Evolutionary conservation across 2,888 invertebrate species (phyloP).

Genomic region (Lapara coniferarum): DNA sequence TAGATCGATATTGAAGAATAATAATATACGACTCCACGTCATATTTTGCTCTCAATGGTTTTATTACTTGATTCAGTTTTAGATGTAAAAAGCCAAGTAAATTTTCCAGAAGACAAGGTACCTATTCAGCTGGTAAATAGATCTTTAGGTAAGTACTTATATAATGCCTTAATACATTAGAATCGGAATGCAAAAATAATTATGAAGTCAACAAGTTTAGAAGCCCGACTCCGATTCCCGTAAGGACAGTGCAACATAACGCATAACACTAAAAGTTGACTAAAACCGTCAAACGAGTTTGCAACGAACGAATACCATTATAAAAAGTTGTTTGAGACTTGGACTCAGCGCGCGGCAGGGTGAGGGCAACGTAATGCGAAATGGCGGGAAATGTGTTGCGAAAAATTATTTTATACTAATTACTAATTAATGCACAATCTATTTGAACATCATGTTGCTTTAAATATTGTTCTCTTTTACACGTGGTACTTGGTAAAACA

Average conservation of each 20-base stretch:
- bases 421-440: no score
- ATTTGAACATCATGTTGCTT: no score
- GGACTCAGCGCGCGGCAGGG: conserved; percentile 44
- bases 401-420: no score
- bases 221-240: conserved; percentile 51
- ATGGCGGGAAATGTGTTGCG: not conserved
- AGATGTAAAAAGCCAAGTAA: not conserved
- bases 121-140: no score
- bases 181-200: conserved; percentile 25
- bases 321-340: conserved; percentile 44
- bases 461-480: no score
- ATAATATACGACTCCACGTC: not conserved
- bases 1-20: not conserved
- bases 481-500: no score
- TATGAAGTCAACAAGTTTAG: conserved; percentile 27
- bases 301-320: conserved; percentile 41
- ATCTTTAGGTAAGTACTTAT: not conserved
- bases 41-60: not conserved
- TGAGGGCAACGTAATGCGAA: conserved; percentile 17
- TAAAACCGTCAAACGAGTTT: conserved; percentile 45
- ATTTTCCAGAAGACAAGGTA: not conserved
- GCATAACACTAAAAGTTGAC: conserved; percentile 34
- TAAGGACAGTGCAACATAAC: conserved; percentile 60
- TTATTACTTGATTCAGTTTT: not conserved
- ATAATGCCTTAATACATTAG: conserved; percentile 12